Evolutionary conservation across 2,797 vertebrate genomes (phyloP).

Genomic region (Urophycis tenuis): DNA sequence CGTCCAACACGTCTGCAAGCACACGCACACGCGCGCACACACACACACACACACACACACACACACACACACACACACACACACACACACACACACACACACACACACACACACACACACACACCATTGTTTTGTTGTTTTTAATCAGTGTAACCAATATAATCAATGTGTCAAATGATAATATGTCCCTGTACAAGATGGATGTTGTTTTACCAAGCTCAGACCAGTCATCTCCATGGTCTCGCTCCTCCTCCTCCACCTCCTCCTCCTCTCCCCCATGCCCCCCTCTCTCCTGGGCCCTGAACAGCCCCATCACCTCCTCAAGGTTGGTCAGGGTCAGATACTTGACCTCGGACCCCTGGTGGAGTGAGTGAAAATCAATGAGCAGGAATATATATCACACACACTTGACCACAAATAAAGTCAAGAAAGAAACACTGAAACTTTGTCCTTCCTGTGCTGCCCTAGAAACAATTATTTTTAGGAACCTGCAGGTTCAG

Average conservation of each 20-base stretch:
- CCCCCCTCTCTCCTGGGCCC: conserved; percentile 52
- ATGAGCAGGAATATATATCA: not conserved
- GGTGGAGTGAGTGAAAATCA: not conserved
- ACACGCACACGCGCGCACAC: not conserved
- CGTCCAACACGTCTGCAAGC: conserved; percentile 77
- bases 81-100: not conserved
- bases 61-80: not conserved
- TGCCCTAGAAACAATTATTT: too few species aligned
- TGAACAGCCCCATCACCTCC: conserved; percentile 74
- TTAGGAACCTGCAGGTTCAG: too few species aligned
- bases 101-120: not conserved
- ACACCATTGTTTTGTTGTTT: too few species aligned
- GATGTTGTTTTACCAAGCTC: conserved; percentile 45
- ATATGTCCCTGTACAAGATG: not conserved
- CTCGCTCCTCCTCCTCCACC: conserved; percentile 24
- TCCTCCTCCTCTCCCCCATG: conserved; percentile 35
- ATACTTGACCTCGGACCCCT: conserved; percentile 77
- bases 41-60: not conserved
- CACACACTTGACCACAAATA: too few species aligned
- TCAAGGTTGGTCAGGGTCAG: conserved; percentile 72
- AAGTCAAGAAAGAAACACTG: not conserved
- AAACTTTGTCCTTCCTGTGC: not conserved
- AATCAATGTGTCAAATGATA: not conserved
- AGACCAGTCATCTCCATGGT: conserved; percentile 38
- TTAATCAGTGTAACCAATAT: not conserved